A percentile compares a stretch with the other conserved stretches of the same genome.
Conservation (phyloP, 2,113 vertebrate species). For the Neodontobutis hainanensis region DNA sequence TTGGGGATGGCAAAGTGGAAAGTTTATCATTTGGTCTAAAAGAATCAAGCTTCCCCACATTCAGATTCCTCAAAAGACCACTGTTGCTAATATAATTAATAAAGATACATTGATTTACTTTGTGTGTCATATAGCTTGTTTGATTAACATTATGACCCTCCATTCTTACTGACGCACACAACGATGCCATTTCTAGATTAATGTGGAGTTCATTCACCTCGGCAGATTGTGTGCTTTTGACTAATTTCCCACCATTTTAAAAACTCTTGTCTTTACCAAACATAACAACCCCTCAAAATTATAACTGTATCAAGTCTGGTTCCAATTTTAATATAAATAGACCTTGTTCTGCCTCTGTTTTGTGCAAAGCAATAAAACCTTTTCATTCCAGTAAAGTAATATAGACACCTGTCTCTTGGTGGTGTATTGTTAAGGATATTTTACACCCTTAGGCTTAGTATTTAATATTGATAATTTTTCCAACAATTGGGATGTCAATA, state of each 20-base stretch:
- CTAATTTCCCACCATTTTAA: not conserved
- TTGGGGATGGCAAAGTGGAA: constrained; percentile 11
- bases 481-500: constrained; percentile 25
- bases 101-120: no score
- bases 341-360: constrained; percentile 44
- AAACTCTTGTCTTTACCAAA: not conserved
- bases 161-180: not conserved
- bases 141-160: no score
- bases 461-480: constrained; percentile 19
- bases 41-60: constrained; percentile 21
- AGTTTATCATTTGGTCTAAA: constrained; percentile 39
- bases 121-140: no score
- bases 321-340: constrained; percentile 48
- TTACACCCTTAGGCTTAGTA: constrained; percentile 15
- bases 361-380: constrained; percentile 56
- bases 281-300: constrained; percentile 12
- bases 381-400: constrained; percentile 19
- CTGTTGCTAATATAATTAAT: no score
- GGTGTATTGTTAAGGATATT: constrained; percentile 12
- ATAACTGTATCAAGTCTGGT: constrained; percentile 37
- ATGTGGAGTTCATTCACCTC: not conserved
- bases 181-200: not conserved
- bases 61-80: not conserved
- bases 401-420: constrained; percentile 47
- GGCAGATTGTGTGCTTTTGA: no score